Evolutionary conservation across 2,113 vertebrate genomes (phyloP), one percentile per base, ranked within the genome.

Genomic region (Abramis brama): DNA sequence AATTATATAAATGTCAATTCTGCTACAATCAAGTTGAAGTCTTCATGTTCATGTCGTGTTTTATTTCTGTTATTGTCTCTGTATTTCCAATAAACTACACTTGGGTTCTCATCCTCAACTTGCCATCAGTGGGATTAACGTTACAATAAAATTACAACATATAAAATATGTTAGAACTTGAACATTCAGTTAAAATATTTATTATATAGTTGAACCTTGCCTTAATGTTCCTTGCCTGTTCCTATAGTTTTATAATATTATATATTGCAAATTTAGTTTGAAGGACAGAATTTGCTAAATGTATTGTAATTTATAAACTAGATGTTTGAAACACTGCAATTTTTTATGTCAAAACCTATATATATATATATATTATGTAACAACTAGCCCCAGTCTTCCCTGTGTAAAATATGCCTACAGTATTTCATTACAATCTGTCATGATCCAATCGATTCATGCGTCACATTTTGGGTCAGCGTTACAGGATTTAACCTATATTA

Each of bases 401-500:
- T 5, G 1, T 71, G 9, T 71, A 47, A 45, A n/a, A 47, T 17
- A 4, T 0, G 13, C 19, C 21, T 3, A 7, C 73, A 27, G 25
- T 75, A 75, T 27, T 74, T 74, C 21, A 47, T 45, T 15, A 45
- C 71, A 47, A 50, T 75, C 73, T 27, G 73, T 50, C 73, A 75
- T 25, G 73, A 75, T 47, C 43, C 73, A 75, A 75, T 75, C 43
- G 6, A 43, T 86, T 50, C 60, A 7, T 39, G 12, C 1, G 11
- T 78, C 55, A 43, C 5, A 15, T 73, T 76, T 60, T 70, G 59
- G 47, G n/a, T 71, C 36, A 71, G 21, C 68, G 10, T 55, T 43
- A 64, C 57, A 85, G 55, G 62, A 86, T 83, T 88, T 60, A 83
- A 85, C 84, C 64, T 57, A 39, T 50, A 80, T 87, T 88, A 84